Percentiles rank a stretch among this genome's conserved stretches.
phyloP scores from a whole-genome alignment of 2,113 vertebrate genomes.

The Apteryx owenii region DNA sequence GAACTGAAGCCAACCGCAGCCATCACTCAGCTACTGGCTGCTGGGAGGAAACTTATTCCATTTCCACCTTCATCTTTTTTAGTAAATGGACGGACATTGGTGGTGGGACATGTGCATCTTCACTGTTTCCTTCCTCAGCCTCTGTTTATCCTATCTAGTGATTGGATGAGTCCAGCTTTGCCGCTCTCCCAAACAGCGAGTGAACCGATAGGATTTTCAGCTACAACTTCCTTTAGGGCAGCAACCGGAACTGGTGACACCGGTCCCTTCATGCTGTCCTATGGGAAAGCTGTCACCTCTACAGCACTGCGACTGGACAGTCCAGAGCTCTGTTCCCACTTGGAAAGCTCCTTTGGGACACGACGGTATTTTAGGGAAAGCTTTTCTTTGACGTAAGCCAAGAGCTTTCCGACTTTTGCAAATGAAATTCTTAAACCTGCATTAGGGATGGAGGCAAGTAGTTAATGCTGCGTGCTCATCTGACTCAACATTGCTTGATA shows the following conservation, averaged over 20 bases:
- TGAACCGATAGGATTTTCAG: background rate
- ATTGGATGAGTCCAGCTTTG: background rate
- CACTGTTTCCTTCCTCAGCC: conserved; percentile 29
- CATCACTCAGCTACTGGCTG: background rate
- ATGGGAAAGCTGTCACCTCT: background rate
- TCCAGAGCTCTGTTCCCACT: background rate
- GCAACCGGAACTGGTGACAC: background rate
- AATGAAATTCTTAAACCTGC: background rate
- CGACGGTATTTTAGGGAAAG: background rate
- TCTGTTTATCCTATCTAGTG: background rate
- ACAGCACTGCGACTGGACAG: background rate
- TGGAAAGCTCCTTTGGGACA: background rate
- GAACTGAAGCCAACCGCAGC: background rate
- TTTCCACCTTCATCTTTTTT: background rate
- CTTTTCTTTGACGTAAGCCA: background rate
- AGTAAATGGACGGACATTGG: background rate
- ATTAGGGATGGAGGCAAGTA: background rate
- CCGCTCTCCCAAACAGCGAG: background rate
- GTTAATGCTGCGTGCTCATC: background rate
- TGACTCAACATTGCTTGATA: background rate
- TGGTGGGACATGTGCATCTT: conserved; percentile 5
- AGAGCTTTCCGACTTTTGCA: background rate
- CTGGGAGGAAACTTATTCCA: background rate
- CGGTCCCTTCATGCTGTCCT: background rate
- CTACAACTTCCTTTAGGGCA: background rate